A percentile compares a stretch with the other conserved stretches of the same genome.
Evolutionary conservation across 1,140 invertebrate genomes (phyloP).

Genomic region (Drosophila jambulina): DNA sequence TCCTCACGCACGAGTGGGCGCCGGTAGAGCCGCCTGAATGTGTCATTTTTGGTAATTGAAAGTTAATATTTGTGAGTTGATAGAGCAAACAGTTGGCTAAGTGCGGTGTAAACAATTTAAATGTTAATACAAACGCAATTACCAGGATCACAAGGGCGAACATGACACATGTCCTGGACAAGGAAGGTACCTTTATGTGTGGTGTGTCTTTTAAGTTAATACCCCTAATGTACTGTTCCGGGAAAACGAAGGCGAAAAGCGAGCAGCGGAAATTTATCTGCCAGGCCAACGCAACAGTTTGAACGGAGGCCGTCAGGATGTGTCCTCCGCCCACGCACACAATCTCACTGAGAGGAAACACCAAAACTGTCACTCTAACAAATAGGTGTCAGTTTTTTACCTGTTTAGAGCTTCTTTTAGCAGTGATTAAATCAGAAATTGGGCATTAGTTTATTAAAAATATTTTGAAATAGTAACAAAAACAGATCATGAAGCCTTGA

Average conservation of each 20-base stretch:
- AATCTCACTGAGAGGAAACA: slow-evolving; percentile 10
- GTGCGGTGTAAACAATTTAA: slow-evolving; percentile 55
- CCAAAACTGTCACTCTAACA: neutral
- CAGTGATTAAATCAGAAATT: neutral
- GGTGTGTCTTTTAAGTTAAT: slow-evolving; percentile 53
- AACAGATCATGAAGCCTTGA: too few species aligned
- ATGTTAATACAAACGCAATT: slow-evolving; percentile 34
- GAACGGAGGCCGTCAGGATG: slow-evolving; percentile 27
- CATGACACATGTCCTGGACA: slow-evolving; percentile 30
- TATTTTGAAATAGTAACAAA: too few species aligned
- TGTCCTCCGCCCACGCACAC: slow-evolving; percentile 5
- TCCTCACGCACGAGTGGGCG: slow-evolving; percentile 37
- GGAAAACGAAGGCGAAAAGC: slow-evolving; percentile 28
- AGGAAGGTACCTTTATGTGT: slow-evolving; percentile 28
- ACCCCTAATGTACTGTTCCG: slow-evolving; percentile 58
- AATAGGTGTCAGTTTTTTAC: neutral
- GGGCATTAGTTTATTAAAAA: neutral
- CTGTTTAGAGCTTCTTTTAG: neutral
- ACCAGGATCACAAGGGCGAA: slow-evolving; percentile 38
- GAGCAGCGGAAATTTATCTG: slow-evolving; percentile 51
- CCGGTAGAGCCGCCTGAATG: slow-evolving; percentile 34
- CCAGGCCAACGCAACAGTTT: slow-evolving; percentile 66
- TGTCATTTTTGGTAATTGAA: slow-evolving; percentile 66
- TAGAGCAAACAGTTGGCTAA: slow-evolving; percentile 51
- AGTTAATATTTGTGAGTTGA: slow-evolving; percentile 59